These are phyloP conservation scores for Tigriopus japonicus DNA, from an alignment of 1,140 invertebrate genomes.

Conservation along the genomic window DNA sequence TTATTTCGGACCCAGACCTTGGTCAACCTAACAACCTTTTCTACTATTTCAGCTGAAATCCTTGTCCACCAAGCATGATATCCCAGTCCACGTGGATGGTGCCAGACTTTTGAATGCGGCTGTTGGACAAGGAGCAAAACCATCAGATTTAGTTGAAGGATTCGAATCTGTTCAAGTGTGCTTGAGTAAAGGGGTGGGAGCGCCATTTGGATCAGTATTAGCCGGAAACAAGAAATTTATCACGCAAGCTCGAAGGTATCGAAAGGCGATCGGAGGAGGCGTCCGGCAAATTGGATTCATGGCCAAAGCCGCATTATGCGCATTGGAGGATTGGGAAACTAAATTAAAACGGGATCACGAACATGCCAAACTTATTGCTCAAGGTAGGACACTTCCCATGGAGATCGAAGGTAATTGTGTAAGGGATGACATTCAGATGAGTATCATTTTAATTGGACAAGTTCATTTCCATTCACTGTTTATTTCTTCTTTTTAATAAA, in stretches of 20 bases:
- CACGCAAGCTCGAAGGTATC: constrained; percentile 41
- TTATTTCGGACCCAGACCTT: too few relatives aligned
- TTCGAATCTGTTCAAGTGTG: constrained; percentile 62
- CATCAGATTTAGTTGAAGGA: constrained; percentile 40
- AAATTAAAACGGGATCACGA: constrained; percentile 51
- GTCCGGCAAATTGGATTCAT: constrained; percentile 79
- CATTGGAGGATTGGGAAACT: constrained; percentile 50
- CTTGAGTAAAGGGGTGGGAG: constrained; percentile 72
- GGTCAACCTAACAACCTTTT: too few relatives aligned
- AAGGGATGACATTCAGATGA: too few relatives aligned
- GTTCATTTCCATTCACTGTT: too few relatives aligned
- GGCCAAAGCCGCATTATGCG: constrained; percentile 64
- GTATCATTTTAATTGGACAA: too few relatives aligned
- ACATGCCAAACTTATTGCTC: constrained; percentile 42
- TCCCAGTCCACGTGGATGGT: constrained; percentile 77
- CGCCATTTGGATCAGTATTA: constrained; percentile 69
- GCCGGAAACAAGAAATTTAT: constrained; percentile 62
- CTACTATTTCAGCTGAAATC: constrained; percentile 30
- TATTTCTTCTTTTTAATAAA: too few relatives aligned
- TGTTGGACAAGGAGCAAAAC: constrained; percentile 36
- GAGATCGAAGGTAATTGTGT: too few relatives aligned
- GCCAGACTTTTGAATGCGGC: constrained; percentile 79
- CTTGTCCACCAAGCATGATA: constrained; percentile 39
- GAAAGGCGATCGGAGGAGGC: constrained; percentile 74
- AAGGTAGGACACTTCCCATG: constrained; percentile 35